Conservation (phyloP, 23 tunicate species). For the Trididemnum clinides region DNA sequence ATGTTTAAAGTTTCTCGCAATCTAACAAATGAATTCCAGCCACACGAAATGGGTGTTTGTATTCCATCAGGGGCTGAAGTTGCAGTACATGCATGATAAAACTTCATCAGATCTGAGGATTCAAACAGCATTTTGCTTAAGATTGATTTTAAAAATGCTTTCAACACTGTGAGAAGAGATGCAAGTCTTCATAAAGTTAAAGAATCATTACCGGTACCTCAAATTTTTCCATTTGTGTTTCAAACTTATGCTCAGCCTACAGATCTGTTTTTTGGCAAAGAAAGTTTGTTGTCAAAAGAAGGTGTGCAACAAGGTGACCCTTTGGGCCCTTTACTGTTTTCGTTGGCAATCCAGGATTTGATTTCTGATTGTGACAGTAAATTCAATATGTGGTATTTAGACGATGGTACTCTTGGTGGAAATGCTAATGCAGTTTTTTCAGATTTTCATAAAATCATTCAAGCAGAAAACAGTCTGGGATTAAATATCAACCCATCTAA, state of each 20-base stretch:
- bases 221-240: background rate
- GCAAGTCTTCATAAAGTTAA: background rate
- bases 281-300: constrained; percentile 1
- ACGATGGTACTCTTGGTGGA: constrained; percentile 3
- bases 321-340: background rate
- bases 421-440: background rate
- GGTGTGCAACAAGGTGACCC: constrained; percentile 17
- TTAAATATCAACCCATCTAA: background rate
- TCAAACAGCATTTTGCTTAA: background rate
- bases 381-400: constrained; percentile 3
- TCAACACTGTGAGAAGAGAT: constrained; percentile 1
- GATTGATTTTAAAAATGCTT: background rate
- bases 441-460: background rate
- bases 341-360: background rate
- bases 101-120: background rate
- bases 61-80: background rate
- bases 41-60: background rate
- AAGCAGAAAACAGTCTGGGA: background rate
- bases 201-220: constrained; percentile 2
- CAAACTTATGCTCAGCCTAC: too few species aligned
- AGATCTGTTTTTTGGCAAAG: background rate
- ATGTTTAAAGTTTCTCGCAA: background rate
- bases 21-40: background rate
- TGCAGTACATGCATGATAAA: background rate
- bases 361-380: background rate